Conservation (phyloP, 2,113 vertebrate genomes). For the Sialia sialis region DNA sequence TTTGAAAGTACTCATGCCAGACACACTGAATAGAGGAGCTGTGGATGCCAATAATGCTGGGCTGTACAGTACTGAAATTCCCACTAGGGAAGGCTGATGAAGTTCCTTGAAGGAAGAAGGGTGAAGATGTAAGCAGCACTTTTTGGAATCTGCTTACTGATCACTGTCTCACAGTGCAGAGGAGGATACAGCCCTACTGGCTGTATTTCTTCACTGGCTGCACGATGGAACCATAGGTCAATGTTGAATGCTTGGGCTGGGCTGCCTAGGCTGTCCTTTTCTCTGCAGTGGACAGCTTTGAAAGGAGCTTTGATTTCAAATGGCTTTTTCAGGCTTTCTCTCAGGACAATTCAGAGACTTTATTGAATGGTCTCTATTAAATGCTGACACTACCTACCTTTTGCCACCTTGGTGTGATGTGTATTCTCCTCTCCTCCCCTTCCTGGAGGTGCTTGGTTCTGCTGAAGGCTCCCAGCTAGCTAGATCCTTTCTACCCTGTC, state of each 20-base stretch:
- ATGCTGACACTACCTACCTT: neutral
- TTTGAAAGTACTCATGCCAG: neutral
- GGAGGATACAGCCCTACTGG: rapidly evolving
- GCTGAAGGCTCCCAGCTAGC: neutral
- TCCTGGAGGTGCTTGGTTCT: neutral
- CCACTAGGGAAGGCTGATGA: neutral
- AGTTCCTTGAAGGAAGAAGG: neutral
- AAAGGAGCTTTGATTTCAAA: neutral
- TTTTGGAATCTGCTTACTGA: neutral
- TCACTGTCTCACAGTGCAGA: neutral
- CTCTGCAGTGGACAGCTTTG: neutral
- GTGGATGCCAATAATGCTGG: neutral
- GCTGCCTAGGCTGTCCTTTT: neutral
- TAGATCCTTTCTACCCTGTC: neutral
- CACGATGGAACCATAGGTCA: neutral
- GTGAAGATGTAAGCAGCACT: neutral
- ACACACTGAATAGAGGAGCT: neutral
- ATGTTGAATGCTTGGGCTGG: neutral
- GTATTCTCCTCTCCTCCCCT: neutral
- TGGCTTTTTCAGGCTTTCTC: neutral
- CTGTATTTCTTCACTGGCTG: neutral
- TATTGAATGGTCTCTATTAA: neutral
- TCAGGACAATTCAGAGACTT: neutral
- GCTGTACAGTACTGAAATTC: neutral
- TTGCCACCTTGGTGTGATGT: rapidly evolving